Evolutionary conservation across 35 echinoderm and acorn worm genomes (phyloP).

Genomic region (Diadema setosum): DNA sequence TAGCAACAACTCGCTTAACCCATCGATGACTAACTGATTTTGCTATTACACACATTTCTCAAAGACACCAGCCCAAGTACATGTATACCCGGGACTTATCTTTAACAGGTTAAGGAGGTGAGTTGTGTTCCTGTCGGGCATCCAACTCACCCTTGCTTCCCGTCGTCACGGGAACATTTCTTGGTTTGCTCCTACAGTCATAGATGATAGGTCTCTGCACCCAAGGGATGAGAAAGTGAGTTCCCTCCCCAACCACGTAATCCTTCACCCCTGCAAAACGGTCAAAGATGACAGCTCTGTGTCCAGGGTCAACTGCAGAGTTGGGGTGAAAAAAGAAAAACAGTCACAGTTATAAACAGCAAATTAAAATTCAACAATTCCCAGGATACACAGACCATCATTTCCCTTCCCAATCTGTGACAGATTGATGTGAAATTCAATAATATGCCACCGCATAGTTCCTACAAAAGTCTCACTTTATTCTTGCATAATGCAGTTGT

Average conservation of each 20-base stretch:
- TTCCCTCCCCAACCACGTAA: constrained; percentile 79
- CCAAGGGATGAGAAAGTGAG: constrained; percentile 91
- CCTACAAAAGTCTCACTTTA: not conserved
- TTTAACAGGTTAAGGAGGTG: no score
- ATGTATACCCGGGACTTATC: no score
- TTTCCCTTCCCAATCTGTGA: not conserved
- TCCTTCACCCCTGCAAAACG: constrained; percentile 88
- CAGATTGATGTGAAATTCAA: not conserved
- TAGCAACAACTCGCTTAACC: no score
- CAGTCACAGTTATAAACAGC: not conserved
- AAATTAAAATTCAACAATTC: not conserved
- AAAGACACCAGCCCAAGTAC: no score
- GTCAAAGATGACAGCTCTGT: constrained; percentile 96
- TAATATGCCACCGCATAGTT: not conserved
- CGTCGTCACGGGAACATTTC: constrained; percentile 83
- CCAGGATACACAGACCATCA: not conserved
- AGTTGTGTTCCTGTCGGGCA: no score
- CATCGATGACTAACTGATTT: no score
- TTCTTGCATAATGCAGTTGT: not conserved
- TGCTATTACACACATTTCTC: no score
- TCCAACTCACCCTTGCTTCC: constrained; percentile 92
- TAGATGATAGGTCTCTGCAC: constrained; percentile 92
- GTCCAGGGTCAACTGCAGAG: constrained; percentile 81
- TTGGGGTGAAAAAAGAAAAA: not conserved
- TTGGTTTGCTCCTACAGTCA: constrained; percentile 81